These are phyloP conservation scores for Catalaphyllia jardinei DNA, from an alignment of 64 coral and sea anemone genomes.

Conservation along the genomic window DNA sequence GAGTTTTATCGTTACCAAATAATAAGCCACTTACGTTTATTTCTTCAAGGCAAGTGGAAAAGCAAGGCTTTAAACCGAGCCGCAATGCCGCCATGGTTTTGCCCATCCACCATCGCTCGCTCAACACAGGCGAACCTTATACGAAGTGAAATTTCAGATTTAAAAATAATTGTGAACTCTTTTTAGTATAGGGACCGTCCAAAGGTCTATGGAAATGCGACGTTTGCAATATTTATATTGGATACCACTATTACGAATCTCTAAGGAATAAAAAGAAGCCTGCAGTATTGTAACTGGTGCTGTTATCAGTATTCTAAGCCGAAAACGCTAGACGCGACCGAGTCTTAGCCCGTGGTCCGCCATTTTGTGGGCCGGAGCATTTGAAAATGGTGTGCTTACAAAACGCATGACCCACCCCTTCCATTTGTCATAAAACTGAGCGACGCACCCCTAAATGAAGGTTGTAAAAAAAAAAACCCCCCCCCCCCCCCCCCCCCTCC, in stretches of 20 bases:
- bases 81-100: background rate
- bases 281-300: conserved; percentile 20
- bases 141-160: conserved; percentile 25
- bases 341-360: too few species aligned
- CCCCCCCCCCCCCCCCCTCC: too few species aligned
- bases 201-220: conserved; percentile 39
- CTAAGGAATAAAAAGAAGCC: conserved; percentile 25
- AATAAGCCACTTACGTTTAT: background rate
- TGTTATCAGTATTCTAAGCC: background rate
- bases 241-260: conserved; percentile 26
- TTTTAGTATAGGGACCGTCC: conserved; percentile 37
- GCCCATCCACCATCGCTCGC: background rate
- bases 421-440: too few species aligned
- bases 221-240: conserved; percentile 54
- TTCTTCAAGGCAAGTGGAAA: background rate
- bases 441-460: too few species aligned
- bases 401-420: too few species aligned
- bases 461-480: too few species aligned
- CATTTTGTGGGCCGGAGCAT: too few species aligned
- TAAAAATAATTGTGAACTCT: conserved; percentile 43
- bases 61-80: background rate
- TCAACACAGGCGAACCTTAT: background rate
- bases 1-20: background rate
- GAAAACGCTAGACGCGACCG: background rate
- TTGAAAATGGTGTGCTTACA: too few species aligned